phyloP scores from a whole-genome alignment of 2,113 vertebrate genomes.

The Dipodomys merriami region DNA sequence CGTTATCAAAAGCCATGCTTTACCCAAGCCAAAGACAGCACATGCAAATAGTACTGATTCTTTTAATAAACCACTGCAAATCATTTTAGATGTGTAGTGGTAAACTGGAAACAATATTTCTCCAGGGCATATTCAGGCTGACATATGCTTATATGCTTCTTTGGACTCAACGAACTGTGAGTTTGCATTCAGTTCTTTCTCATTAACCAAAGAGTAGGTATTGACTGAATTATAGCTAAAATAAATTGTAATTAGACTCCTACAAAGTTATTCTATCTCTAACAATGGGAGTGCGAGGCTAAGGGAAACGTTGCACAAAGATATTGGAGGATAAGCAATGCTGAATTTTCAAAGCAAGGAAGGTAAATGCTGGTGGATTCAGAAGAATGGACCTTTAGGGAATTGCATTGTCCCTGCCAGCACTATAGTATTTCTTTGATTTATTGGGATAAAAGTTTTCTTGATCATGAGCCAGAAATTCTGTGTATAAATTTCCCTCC shows the following conservation, averaged over 20 bases:
- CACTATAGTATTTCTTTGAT: constrained; percentile 35
- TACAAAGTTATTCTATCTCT: constrained; percentile 4
- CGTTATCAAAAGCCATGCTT: background rate
- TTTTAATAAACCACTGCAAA: background rate
- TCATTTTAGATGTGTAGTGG: background rate
- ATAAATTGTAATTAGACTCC: constrained; percentile 53
- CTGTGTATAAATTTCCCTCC: constrained; percentile 72
- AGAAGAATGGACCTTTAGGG: constrained; percentile 25
- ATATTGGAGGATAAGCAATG: background rate
- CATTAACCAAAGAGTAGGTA: constrained; percentile 22
- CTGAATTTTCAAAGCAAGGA: constrained; percentile 14
- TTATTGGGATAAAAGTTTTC: constrained; percentile 78
- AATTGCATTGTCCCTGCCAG: constrained; percentile 43
- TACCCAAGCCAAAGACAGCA: background rate
- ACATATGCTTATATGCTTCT: constrained; percentile 44
- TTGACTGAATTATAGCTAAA: constrained; percentile 30
- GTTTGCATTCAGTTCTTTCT: constrained; percentile 40
- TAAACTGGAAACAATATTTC: constrained; percentile 25
- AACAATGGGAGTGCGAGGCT: background rate
- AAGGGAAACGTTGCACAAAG: background rate
- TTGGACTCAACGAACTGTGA: constrained; percentile 29
- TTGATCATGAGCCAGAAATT: constrained; percentile 73
- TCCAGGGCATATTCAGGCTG: constrained; percentile 18
- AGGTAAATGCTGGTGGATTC: background rate
- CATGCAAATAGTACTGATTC: background rate